phyloP scores from a whole-genome alignment of 1,140 invertebrate genomes.

The Drosophila lowei region DNA sequence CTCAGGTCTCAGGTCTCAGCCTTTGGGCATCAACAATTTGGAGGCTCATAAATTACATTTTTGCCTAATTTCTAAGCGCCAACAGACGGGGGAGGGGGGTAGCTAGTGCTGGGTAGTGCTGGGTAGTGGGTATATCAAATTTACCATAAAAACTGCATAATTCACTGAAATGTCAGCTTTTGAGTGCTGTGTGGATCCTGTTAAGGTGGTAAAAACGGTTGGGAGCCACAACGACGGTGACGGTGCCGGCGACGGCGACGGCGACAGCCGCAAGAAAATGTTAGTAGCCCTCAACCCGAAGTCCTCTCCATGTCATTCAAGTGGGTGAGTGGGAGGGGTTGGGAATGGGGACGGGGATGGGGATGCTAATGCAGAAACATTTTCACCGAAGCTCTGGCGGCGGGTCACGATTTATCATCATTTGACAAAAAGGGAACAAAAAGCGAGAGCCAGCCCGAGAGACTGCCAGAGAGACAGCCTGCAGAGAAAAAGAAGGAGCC shows the following conservation, averaged over 20 bases:
- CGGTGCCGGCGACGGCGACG: not conserved
- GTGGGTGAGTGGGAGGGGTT: not conserved
- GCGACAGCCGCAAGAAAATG: conserved; percentile 25
- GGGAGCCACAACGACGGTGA: not conserved
- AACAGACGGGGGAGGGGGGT: not conserved
- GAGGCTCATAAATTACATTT: conserved; percentile 70
- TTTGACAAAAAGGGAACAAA: conserved; percentile 76
- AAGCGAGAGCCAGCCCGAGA: conserved; percentile 1
- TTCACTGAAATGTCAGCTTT: conserved; percentile 74
- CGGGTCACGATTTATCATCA: conserved; percentile 79
- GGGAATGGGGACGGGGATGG: not conserved
- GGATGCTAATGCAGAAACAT: conserved; percentile 51
- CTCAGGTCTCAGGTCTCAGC: conserved; percentile 11
- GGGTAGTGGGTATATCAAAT: conserved; percentile 57
- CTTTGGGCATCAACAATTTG: conserved; percentile 47
- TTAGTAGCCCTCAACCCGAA: conserved; percentile 50
- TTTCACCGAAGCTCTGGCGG: conserved; percentile 62
- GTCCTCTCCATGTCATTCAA: conserved; percentile 70
- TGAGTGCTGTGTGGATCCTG: conserved; percentile 20
- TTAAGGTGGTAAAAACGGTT: conserved; percentile 10
- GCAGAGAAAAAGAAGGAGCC: not conserved
- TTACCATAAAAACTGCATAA: conserved; percentile 73
- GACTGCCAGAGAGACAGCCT: too few species aligned
- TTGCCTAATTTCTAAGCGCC: conserved; percentile 61
- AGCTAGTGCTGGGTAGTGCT: too few species aligned